Percentiles rank a stretch among this genome's conserved stretches.
These are phyloP conservation scores for Paratilapia polleni DNA, from an alignment of 2,113 vertebrate species.

Conservation along the genomic window DNA sequence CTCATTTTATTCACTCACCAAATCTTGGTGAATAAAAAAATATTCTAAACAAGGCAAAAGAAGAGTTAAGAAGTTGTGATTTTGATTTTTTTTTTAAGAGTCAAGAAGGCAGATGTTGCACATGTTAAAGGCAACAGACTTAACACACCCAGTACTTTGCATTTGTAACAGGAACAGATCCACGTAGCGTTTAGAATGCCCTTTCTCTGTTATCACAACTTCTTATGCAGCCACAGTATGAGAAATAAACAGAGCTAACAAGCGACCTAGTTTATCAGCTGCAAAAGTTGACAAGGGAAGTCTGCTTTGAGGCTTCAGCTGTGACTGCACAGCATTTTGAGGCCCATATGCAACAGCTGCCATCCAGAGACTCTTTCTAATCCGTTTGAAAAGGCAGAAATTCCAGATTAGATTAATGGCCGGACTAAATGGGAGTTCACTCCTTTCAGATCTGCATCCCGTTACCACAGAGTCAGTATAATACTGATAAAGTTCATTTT, in stretches of 20 bases:
- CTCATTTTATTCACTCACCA: conserved; percentile 66
- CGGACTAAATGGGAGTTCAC: conserved; percentile 59
- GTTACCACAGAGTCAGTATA: conserved; percentile 79
- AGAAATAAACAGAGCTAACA: conserved; percentile 20
- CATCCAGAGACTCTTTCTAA: conserved; percentile 43
- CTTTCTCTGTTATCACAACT: neutral
- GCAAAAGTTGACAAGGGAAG: conserved; percentile 18
- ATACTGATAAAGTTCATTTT: conserved; percentile 86
- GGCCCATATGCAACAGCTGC: conserved; percentile 69
- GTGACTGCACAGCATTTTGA: neutral
- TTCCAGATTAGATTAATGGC: conserved; percentile 75
- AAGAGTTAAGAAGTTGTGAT: conserved; percentile 19
- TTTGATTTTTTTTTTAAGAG: conserved; percentile 51
- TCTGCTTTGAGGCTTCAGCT: conserved; percentile 33
- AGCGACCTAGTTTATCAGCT: neutral
- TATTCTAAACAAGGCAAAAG: conserved; percentile 59
- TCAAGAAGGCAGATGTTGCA: conserved; percentile 65
- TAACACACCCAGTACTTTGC: neutral
- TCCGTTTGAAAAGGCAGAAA: conserved; percentile 70
- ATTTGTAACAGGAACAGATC: conserved; percentile 33
- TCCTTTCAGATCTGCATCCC: conserved; percentile 59
- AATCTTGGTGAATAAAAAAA: conserved; percentile 44
- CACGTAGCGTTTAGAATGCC: neutral
- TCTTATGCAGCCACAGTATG: conserved; percentile 37
- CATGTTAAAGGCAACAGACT: conserved; percentile 42